Evolutionary conservation across 2,113 vertebrate species (phyloP).

Genomic region (Coryphaenoides rupestris): DNA sequence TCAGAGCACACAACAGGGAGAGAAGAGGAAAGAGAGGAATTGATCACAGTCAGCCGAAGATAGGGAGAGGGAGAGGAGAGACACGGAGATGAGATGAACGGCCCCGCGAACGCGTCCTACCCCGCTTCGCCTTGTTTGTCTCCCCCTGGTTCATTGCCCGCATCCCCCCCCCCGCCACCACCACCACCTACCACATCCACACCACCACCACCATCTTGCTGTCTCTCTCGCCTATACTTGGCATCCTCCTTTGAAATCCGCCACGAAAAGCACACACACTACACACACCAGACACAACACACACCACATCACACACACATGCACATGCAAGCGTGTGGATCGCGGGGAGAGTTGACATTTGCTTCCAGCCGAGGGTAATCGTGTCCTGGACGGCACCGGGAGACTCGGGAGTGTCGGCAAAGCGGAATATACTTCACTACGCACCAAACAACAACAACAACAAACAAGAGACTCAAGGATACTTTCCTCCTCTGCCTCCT

Average conservation of each 20-base stretch:
- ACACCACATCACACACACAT: not conserved
- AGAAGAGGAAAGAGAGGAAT: no score
- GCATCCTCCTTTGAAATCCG: constrained; percentile 19
- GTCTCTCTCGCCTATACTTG: not conserved
- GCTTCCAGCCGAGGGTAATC: constrained; percentile 45
- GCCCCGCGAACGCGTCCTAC: no score
- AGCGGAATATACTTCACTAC: not conserved
- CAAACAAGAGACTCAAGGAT: not conserved
- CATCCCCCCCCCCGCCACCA: no score
- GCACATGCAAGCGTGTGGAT: constrained; percentile 10
- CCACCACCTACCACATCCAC: no score
- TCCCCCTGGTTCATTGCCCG: no score
- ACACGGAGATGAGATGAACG: no score
- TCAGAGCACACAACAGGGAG: no score
- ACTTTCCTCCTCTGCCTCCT: not conserved
- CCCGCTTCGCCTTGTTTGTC: no score
- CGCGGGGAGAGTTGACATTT: constrained; percentile 51
- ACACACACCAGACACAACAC: not conserved
- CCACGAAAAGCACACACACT: constrained; percentile 2
- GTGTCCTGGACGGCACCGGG: constrained; percentile 22
- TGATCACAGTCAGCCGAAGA: no score
- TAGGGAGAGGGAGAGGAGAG: no score
- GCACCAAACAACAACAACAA: no score
- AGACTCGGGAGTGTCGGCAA: constrained; percentile 27
- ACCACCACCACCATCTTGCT: no score